Conservation (phyloP, 1,140 invertebrate genomes). For the Tetranychus urticae region DNA sequence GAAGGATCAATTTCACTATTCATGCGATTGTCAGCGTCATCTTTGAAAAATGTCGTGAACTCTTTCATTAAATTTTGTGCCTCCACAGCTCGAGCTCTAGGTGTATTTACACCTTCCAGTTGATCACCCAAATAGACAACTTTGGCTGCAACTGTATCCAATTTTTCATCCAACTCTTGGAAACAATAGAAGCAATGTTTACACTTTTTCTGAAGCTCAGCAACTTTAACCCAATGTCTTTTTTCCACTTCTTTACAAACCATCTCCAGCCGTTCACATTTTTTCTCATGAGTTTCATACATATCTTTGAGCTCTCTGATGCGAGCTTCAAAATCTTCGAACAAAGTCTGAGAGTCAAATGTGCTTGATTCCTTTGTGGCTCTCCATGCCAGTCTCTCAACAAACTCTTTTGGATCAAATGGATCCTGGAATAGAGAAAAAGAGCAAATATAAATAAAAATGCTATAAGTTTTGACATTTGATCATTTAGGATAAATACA, state of each 20-base stretch:
- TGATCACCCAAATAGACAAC: constrained; percentile 93
- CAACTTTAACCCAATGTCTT: constrained; percentile 49
- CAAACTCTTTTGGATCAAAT: constrained; percentile 89
- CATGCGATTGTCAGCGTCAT: constrained; percentile 31
- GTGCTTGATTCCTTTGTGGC: constrained; percentile 48
- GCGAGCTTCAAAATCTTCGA: constrained; percentile 71
- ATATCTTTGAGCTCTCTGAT: constrained; percentile 31
- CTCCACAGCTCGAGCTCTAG: constrained; percentile 71
- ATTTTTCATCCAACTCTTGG: constrained; percentile 77
- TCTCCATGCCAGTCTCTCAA: constrained; percentile 81
- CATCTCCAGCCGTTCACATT: constrained; percentile 61
- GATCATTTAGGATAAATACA: no score
- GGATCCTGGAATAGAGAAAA: constrained; percentile 29
- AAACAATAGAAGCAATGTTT: constrained; percentile 60
- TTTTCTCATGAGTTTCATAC: constrained; percentile 30
- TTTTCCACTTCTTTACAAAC: constrained; percentile 64
- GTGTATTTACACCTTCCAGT: constrained; percentile 83
- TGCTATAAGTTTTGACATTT: no score
- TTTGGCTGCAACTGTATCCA: constrained; percentile 87
- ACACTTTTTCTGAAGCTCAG: constrained; percentile 62
- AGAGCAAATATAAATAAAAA: neutral
- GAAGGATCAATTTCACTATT: neutral
- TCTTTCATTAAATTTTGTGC: constrained; percentile 80
- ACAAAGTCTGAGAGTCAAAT: constrained; percentile 32
- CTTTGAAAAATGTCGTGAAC: constrained; percentile 70